Conservation (phyloP, 2,113 vertebrate species). For the Damaliscus lunatus region DNA sequence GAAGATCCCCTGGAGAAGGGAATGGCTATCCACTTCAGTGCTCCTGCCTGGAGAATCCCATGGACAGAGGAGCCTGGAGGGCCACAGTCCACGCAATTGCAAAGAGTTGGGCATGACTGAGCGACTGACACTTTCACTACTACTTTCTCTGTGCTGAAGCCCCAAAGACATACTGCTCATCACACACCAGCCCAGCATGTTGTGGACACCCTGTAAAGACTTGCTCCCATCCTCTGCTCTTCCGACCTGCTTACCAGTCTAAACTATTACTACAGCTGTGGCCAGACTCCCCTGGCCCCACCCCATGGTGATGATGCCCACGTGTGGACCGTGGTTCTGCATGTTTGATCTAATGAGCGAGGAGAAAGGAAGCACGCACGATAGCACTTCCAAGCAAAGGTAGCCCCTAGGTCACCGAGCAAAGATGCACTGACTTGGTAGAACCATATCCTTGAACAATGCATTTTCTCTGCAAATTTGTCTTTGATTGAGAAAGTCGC, state of each 20-base stretch:
- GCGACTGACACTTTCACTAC: neutral
- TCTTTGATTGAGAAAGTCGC: neutral
- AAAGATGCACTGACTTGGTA: neutral
- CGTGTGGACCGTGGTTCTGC: neutral
- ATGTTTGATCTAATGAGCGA: rapidly evolving
- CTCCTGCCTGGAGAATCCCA: neutral
- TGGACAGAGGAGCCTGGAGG: neutral
- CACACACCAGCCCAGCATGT: neutral
- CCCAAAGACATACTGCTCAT: neutral
- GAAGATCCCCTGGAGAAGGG: neutral
- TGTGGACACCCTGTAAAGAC: neutral
- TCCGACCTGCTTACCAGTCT: neutral
- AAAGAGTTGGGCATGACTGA: neutral
- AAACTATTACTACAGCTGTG: neutral
- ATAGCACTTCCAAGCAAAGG: neutral
- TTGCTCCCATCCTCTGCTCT: neutral
- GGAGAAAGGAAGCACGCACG: neutral
- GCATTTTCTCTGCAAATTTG: neutral
- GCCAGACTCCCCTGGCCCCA: neutral
- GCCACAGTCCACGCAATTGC: neutral
- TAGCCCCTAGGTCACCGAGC: too few species aligned
- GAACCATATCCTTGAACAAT: neutral
- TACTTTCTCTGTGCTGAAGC: neutral
- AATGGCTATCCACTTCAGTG: neutral
- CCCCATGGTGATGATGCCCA: rapidly evolving